Evolutionary conservation across 2,888 invertebrate species (phyloP).

Genomic region (Drosophila percnosoma): DNA sequence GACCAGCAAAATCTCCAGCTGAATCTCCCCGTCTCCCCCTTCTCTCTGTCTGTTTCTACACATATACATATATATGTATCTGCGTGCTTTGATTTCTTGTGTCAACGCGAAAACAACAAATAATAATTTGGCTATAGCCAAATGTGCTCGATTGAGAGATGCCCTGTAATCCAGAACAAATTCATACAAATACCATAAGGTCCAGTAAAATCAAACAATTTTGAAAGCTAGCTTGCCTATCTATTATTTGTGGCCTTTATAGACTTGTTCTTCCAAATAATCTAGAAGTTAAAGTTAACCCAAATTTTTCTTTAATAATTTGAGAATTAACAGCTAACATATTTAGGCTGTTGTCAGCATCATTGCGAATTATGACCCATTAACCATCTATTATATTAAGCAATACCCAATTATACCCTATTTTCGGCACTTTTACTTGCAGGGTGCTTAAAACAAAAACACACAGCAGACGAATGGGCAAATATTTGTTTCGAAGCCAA

Average conservation of each 20-base stretch:
- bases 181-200: not conserved
- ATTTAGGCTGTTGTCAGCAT: not conserved
- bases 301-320: not conserved
- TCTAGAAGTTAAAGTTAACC: not conserved
- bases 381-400: not conserved
- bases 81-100: conserved; percentile 67
- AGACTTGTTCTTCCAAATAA: not conserved
- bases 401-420: not conserved
- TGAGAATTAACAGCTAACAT: not conserved
- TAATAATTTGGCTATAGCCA: not conserved
- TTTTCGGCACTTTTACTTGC: not conserved
- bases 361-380: not conserved
- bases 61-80: not conserved
- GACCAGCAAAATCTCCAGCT: conserved; percentile 11
- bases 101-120: conserved; percentile 63
- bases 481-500: conserved; percentile 71
- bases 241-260: accelerated
- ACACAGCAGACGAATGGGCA: conserved; percentile 45
- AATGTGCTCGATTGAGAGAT: not conserved
- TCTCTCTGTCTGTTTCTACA: not conserved
- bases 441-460: conserved; percentile 5
- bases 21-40: conserved; percentile 5
- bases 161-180: not conserved
- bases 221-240: accelerated
- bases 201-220: not conserved